Evolutionary conservation across 2,113 vertebrate species (phyloP).

Genomic region (Ciconia maguari): DNA sequence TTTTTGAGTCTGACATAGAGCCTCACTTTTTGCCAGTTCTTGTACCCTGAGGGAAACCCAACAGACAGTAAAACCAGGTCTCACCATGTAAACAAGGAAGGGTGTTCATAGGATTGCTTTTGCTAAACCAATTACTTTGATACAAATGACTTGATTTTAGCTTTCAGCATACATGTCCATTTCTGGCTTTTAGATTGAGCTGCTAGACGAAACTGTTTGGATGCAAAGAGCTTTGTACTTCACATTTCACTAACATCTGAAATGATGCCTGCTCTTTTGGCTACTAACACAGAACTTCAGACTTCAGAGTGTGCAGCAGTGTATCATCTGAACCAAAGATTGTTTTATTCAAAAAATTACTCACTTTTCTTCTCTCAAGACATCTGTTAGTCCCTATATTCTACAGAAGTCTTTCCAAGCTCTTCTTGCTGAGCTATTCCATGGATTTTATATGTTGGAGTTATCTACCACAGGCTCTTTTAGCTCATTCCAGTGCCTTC

Average conservation of each 20-base stretch:
- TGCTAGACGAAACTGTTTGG: not conserved
- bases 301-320: not conserved
- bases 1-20: not conserved
- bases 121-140: not conserved
- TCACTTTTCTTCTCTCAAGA: not conserved
- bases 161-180: not conserved
- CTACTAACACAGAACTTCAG: not conserved
- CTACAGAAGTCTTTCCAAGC: constrained; percentile 1
- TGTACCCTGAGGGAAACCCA: not conserved
- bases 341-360: constrained; percentile 3
- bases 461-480: not conserved
- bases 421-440: not conserved
- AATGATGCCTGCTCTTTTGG: not conserved
- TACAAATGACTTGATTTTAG: not conserved
- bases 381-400: not conserved
- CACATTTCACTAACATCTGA: not conserved
- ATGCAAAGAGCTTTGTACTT: not conserved
- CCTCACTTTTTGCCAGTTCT: not conserved
- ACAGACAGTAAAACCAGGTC: not conserved
- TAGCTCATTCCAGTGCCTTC: not conserved
- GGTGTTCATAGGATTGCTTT: not conserved
- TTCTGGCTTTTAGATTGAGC: not conserved
- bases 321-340: not conserved
- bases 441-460: not conserved
- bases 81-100: not conserved